Evolutionary conservation across 2,797 vertebrate species (phyloP).

Genomic region (Peromyscus aztecus): DNA sequence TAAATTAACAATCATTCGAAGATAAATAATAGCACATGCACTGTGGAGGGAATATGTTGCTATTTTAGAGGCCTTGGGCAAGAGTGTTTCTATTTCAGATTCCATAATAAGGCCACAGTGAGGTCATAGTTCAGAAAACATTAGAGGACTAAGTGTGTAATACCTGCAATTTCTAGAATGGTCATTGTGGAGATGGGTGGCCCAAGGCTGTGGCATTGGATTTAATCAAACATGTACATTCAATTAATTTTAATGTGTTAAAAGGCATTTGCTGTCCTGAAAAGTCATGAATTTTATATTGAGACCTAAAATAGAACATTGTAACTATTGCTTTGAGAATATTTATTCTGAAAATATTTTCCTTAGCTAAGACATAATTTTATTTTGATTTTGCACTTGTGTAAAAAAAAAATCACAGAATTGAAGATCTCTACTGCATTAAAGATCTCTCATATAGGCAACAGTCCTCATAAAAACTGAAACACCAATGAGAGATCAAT

Average conservation of each 20-base stretch:
- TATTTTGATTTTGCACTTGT: neutral
- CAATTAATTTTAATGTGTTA: conserved; percentile 73
- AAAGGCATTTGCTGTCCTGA: conserved; percentile 54
- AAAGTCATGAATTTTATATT: conserved; percentile 69
- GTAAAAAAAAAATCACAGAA: conserved; percentile 1
- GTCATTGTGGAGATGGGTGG: neutral
- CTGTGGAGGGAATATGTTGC: neutral
- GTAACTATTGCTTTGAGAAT: neutral
- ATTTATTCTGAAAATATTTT: conserved; percentile 39
- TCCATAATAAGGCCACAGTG: conserved; percentile 42
- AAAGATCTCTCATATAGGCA: neutral
- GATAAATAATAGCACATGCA: neutral
- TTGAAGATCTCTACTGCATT: neutral
- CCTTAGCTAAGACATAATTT: neutral
- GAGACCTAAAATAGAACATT: conserved; percentile 30
- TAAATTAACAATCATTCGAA: conserved; percentile 52
- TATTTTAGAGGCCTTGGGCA: conserved; percentile 46
- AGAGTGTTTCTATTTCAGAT: conserved; percentile 56
- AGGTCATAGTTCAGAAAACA: conserved; percentile 46
- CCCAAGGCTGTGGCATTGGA: conserved; percentile 2
- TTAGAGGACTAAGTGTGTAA: neutral
- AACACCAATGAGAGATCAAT: neutral
- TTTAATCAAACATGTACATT: conserved; percentile 70
- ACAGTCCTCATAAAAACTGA: neutral
- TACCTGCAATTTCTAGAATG: neutral